Percentiles rank a stretch among this genome's conserved stretches.
Conservation (phyloP, 2,888 invertebrate genomes). For the Megastigmus dorsalis region DNA sequence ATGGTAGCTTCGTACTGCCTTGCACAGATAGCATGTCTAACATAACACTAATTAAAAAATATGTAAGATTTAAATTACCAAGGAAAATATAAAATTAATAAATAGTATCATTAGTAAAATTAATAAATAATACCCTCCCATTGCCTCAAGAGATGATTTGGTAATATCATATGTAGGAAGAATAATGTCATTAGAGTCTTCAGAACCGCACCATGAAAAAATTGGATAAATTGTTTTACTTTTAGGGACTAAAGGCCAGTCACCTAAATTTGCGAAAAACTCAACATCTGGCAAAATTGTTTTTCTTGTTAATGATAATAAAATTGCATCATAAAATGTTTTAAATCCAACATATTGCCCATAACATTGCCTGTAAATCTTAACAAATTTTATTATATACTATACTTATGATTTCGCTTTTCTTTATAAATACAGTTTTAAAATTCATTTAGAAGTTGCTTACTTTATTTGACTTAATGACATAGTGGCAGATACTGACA, state of each 20-base stretch:
- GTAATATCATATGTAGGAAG: constrained; percentile 97
- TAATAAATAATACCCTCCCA: constrained; percentile 83
- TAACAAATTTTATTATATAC: constrained; percentile 50
- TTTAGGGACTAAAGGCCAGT: constrained; percentile 89
- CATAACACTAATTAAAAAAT: constrained; percentile 80
- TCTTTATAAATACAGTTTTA: background rate
- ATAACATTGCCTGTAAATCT: constrained; percentile 90
- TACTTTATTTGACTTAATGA: constrained; percentile 84
- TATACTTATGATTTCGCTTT: constrained; percentile 1
- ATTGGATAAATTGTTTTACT: constrained; percentile 82
- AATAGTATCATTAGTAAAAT: background rate
- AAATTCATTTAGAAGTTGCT: constrained; percentile 10
- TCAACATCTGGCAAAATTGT: constrained; percentile 89
- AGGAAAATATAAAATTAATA: background rate
- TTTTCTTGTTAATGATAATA: constrained; percentile 88
- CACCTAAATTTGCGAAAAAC: constrained; percentile 93
- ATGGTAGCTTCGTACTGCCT: constrained; percentile 82
- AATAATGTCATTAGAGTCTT: constrained; percentile 89
- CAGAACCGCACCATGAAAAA: constrained; percentile 97
- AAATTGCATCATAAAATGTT: constrained; percentile 93
- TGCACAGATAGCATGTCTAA: constrained; percentile 94
- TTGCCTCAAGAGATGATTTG: constrained; percentile 92
- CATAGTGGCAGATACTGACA: constrained; percentile 93
- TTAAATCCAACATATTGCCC: constrained; percentile 97
- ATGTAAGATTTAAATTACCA: background rate